phyloP scores from a whole-genome alignment of 2,797 vertebrate species.

The Okamejei kenojei region DNA sequence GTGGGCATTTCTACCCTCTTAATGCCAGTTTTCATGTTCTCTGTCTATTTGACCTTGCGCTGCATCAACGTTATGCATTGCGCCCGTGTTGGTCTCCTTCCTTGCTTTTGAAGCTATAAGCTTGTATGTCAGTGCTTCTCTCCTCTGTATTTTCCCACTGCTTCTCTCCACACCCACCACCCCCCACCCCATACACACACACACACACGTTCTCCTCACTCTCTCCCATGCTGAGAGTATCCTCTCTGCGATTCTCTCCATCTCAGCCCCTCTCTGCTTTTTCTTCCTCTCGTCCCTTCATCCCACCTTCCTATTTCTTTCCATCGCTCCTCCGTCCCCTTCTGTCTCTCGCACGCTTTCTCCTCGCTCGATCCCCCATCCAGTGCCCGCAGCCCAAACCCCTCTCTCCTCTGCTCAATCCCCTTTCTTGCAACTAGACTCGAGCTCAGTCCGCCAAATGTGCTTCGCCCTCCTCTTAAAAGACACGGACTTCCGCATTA shows the following conservation, averaged over 20 bases:
- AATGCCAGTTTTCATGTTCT: neutral
- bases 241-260: neutral
- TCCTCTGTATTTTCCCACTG: neutral
- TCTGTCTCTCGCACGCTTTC: neutral
- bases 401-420: neutral
- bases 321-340: neutral
- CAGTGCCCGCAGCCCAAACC: neutral
- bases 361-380: neutral
- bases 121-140: neutral
- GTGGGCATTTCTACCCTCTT: neutral
- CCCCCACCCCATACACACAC: too few species aligned
- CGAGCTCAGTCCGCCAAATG: neutral
- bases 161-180: neutral
- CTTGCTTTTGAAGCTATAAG: neutral
- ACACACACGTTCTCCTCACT: neutral
- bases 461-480: neutral
- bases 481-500: neutral
- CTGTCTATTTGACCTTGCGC: neutral
- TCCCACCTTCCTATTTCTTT: neutral
- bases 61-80: neutral
- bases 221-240: neutral
- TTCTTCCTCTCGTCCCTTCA: neutral
- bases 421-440: neutral
- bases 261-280: neutral
- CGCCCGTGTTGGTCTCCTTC: neutral